phyloP scores from a whole-genome alignment of 2,888 invertebrate species.

The Tholera decimalis region DNA sequence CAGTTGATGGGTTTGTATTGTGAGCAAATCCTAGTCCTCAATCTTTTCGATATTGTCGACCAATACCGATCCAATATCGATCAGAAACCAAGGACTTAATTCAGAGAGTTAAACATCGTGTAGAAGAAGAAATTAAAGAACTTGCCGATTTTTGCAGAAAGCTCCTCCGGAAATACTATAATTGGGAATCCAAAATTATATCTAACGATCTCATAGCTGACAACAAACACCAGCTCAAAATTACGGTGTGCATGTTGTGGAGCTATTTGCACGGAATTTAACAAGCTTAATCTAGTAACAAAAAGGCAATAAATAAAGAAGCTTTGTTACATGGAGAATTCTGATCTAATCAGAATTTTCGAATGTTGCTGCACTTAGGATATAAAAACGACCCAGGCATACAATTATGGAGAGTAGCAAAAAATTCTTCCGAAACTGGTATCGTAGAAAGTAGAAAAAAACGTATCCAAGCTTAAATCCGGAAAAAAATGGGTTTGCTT shows the following conservation, averaged over 20 bases:
- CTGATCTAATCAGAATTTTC: not conserved
- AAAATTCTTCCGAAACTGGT: not conserved
- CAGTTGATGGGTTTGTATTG: not conserved
- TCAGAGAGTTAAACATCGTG: not conserved
- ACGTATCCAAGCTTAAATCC: not conserved
- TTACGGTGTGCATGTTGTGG: conserved; percentile 5
- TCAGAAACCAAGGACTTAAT: not conserved
- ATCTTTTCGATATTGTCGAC: conserved; percentile 5
- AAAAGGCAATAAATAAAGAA: not conserved
- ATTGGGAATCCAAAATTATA: not conserved
- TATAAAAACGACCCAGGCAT: conserved; percentile 3
- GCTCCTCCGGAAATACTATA: not conserved
- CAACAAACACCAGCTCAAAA: not conserved
- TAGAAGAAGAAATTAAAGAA: not conserved
- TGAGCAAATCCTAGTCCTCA: not conserved
- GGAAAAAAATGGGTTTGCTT: not conserved
- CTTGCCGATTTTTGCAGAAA: conserved; percentile 11
- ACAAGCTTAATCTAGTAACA: not conserved
- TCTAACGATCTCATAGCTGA: not conserved
- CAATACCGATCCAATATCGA: conserved; percentile 3
- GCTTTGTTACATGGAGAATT: not conserved
- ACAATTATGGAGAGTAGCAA: not conserved
- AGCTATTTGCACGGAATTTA: not conserved
- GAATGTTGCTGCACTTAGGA: not conserved
- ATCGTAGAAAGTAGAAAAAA: not conserved